Evolutionary conservation across 1,140 invertebrate genomes (phyloP), one percentile per base, ranked within the genome.

Genomic region (Psix sp.): DNA sequence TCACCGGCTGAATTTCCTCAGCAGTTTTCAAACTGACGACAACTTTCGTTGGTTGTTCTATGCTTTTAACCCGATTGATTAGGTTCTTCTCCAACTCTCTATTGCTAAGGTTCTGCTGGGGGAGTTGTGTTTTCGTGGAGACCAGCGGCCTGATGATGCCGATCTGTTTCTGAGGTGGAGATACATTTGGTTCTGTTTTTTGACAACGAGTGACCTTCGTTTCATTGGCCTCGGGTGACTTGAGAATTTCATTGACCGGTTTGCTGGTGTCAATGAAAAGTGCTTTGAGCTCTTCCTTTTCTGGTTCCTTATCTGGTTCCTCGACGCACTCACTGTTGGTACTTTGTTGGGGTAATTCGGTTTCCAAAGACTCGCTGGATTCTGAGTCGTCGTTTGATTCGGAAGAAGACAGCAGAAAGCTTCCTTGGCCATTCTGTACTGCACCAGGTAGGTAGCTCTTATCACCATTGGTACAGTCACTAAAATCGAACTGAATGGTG

Each of bases 1-100:
- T 86, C 42, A 78, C 78, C 7, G 84, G 84, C 33, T 86, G 83
- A 39, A 87, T 86, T 46, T 88, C 86, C 4, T 86, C 87, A 3
- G 84, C 83, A 68, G 77, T 84, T 71, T 86, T 85, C 43, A 88
- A 66, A 54, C 85, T 86, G 14, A 88, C 87, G 11, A 87, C 82
- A 5, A 89, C 88, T 66, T 88, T 88, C n/a, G 84, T 89, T 9
- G 88, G 86, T 49, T 89, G 87, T 72, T 90, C 88, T 70, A 88
- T 87, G 48, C 86, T 91, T 79, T 92, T 93, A 40, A 90, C 89
- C 29, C 89, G 88, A 84, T 93, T 93, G 54, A 92, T 93, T 16
- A 90, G 83, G 82, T 93, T 93, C 80, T 93, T 93, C 77, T 92
- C 92, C 14, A 92, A 89, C 81, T 93, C 92, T 20, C 90, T 82